Evolutionary conservation across 2,113 vertebrate species (phyloP), one percentile per base, ranked within the genome.

Genomic region (Ictidomys tridecemlineatus): DNA sequence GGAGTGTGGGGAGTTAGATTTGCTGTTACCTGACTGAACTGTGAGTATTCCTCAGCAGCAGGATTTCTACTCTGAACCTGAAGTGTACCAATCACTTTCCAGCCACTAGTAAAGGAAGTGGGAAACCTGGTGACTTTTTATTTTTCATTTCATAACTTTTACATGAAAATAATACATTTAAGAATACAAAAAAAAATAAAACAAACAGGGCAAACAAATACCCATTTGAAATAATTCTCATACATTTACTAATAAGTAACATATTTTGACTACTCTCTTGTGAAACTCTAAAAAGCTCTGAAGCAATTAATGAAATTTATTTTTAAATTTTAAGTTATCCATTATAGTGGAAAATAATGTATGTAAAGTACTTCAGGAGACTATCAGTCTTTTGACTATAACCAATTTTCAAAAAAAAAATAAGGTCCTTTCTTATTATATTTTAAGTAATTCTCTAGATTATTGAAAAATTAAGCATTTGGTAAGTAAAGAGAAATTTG

Each of bases 371-470:
- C 8, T 94, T 69, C 67, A 74, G 39, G 28, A 84, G n/a, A 80
- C 30, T 65, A 42, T 77, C 74, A n/a, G 22, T 1, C n/a, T 69
- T 87, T 69, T 69, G 26, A 39, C 72, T 70, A 56, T 77, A 82
- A 74, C 77, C 61, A 85, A 34, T 95, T 93, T 91, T 95, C 22
- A 89, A 82, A 89, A 39, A 74, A 39, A 39, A 92, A 92, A 92
- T 74, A 86, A 70, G 39, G 13, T 76, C 28, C 0, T 80, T 93
- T 72, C 45, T 89, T 76, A 89, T 63, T 48, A 79, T 80, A 63
- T 88, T 93, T 91, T 1, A 83, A 48, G 70, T 88, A 79, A 85
- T 39, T 85, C 1, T 78, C 42, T 74, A 85, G n/a, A 28, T 65
- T 56, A 95, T 93, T 82, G 1, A 93, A 97, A 93, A 85, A 39